Evolutionary conservation across 2,888 invertebrate genomes (phyloP).

Genomic region (Drosophila emarginata): DNA sequence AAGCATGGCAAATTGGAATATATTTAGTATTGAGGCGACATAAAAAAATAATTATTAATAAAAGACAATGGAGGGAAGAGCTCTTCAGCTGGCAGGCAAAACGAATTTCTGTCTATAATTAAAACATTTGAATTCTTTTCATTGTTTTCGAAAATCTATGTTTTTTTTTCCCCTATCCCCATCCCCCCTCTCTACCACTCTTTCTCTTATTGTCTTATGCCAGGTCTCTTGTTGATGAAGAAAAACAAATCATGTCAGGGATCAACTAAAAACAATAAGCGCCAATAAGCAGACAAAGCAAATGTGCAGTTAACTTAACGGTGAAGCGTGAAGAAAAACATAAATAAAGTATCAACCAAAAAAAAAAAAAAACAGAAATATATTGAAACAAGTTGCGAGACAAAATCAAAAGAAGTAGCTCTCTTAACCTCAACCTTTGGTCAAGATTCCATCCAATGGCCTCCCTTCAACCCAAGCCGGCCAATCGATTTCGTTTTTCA

Average conservation of each 20-base stretch:
- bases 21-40: constrained; percentile 7
- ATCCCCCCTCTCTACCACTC: no score
- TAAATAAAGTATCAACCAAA: constrained; percentile 58
- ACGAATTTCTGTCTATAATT: constrained; percentile 20
- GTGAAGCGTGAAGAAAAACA: constrained; percentile 70
- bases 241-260: constrained; percentile 68
- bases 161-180: constrained; percentile 27
- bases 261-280: constrained; percentile 72
- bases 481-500: constrained; percentile 54
- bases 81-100: constrained; percentile 6
- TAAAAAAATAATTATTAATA: constrained; percentile 9
- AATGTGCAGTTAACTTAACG: constrained; percentile 78
- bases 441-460: constrained; percentile 1
- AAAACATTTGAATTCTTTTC: constrained; percentile 13
- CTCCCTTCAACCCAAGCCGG: constrained; percentile 2
- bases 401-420: constrained; percentile 36
- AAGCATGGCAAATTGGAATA: constrained; percentile 13
- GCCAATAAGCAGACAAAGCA: constrained; percentile 71
- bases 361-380: constrained; percentile 1
- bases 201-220: no score
- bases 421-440: constrained; percentile 14
- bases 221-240: constrained; percentile 17
- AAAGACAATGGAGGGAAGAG: constrained; percentile 9
- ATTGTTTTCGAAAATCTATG: neutral
- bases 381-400: constrained; percentile 34